Percentiles rank a stretch among this genome's conserved stretches.
phyloP scores from a whole-genome alignment of 2,888 invertebrate species.

The Ormyrus rosae region DNA sequence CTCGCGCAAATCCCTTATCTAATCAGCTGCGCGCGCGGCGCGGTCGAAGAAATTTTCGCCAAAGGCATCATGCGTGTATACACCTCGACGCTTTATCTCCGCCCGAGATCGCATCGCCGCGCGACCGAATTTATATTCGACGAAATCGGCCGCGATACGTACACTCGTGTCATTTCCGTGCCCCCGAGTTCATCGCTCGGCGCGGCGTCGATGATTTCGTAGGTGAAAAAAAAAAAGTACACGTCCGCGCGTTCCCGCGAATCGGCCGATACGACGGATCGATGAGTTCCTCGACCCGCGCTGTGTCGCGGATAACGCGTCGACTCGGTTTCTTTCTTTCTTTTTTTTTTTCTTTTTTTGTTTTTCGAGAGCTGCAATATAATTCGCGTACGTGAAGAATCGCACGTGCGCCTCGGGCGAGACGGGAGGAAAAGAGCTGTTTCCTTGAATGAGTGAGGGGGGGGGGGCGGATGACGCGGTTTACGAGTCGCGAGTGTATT shows the following conservation, averaged over 20 bases:
- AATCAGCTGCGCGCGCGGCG: background rate
- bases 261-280: background rate
- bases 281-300: background rate
- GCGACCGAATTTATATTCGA: slow-evolving; percentile 3
- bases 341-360: background rate
- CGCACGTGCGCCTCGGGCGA: slow-evolving; percentile 21
- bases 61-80: background rate
- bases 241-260: background rate
- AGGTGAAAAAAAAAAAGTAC: background rate
- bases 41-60: slow-evolving; percentile 26
- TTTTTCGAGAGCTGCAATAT: background rate
- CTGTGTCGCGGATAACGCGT: too few relatives aligned
- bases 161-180: slow-evolving; percentile 24
- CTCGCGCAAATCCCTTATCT: slow-evolving; percentile 28
- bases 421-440: background rate
- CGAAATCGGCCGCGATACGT: background rate
- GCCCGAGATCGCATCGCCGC: background rate
- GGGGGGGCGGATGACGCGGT: slow-evolving; percentile 14
- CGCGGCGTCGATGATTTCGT: background rate
- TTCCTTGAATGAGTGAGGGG: background rate
- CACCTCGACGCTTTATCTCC: background rate
- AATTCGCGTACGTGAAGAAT: slow-evolving; percentile 14
- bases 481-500: slow-evolving; percentile 19
- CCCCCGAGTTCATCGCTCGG: slow-evolving; percentile 39
- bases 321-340: too few relatives aligned